A percentile compares a stretch with the other conserved stretches of the same genome.
phyloP scores from a whole-genome alignment of 2,113 vertebrate genomes.

The Pomatostomus ruficeps region DNA sequence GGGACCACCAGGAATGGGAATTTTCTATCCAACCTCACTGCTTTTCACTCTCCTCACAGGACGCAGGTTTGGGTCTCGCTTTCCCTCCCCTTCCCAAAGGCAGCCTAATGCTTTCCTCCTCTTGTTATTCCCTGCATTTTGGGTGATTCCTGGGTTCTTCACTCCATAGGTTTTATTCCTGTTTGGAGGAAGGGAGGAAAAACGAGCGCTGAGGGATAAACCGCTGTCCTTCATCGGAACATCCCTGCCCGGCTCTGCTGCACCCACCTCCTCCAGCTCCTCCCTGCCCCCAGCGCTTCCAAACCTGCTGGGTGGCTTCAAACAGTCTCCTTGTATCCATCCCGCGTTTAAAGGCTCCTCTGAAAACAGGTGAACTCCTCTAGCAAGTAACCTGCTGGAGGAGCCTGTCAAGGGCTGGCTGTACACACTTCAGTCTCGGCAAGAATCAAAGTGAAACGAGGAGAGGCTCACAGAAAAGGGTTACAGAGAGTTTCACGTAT shows the following conservation, averaged over 20 bases:
- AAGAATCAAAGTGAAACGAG: conserved; percentile 60
- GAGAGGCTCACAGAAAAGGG: conserved; percentile 53
- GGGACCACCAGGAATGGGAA: neutral
- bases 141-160: neutral
- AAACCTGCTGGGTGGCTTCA: conserved; percentile 52
- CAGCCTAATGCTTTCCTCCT: neutral
- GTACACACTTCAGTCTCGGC: conserved; percentile 28
- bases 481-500: conserved; percentile 53
- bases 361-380: conserved; percentile 61
- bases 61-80: neutral
- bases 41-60: neutral
- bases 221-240: neutral
- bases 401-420: conserved; percentile 51
- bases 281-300: conserved; percentile 21
- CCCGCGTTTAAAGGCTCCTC: conserved; percentile 36
- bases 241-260: neutral
- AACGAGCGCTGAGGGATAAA: neutral
- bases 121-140: neutral
- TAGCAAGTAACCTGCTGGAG: conserved; percentile 56
- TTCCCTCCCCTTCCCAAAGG: neutral
- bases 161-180: neutral
- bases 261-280: conserved; percentile 16
- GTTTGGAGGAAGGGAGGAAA: neutral
- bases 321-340: conserved; percentile 56
- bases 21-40: neutral